phyloP scores from a whole-genome alignment of 2,888 invertebrate genomes.

The Metopia argyrocephala region DNA sequence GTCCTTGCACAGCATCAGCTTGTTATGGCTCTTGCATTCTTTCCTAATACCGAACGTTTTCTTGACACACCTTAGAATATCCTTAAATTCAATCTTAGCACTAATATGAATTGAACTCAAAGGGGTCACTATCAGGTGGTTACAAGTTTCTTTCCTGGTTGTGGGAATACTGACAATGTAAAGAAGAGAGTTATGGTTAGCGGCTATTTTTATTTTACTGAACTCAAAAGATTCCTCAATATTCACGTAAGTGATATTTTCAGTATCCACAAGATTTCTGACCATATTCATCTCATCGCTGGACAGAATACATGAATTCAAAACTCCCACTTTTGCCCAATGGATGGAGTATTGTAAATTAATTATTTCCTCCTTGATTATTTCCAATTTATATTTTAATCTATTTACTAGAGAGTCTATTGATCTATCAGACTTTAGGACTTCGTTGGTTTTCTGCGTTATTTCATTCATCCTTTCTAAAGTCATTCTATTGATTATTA shows the following conservation, averaged over 20 bases:
- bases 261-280: constrained; percentile 2
- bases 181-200: not conserved
- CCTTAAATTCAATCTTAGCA: not conserved
- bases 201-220: too few species aligned
- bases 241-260: constrained; percentile 34
- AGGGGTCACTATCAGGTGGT: constrained; percentile 37
- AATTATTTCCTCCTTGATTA: constrained; percentile 46
- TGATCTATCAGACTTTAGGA: not conserved
- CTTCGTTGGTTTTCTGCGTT: not conserved
- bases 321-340: constrained; percentile 46
- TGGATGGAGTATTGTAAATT: constrained; percentile 41
- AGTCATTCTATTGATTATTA: not conserved
- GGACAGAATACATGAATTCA: constrained; percentile 23
- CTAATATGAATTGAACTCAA: constrained; percentile 8
- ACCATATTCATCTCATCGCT: constrained; percentile 3
- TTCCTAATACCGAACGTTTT: not conserved
- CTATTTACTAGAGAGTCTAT: not conserved
- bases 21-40: not conserved
- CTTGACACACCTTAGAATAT: not conserved
- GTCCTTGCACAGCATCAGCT: not conserved
- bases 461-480: not conserved
- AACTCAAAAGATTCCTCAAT: constrained; percentile 51
- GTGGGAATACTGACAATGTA: constrained; percentile 18
- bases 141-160: constrained; percentile 32
- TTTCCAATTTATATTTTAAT: constrained; percentile 4